A percentile compares a stretch with the other conserved stretches of the same genome.
phyloP scores from a whole-genome alignment of 2,113 vertebrate species.

The Sapajus apella region DNA sequence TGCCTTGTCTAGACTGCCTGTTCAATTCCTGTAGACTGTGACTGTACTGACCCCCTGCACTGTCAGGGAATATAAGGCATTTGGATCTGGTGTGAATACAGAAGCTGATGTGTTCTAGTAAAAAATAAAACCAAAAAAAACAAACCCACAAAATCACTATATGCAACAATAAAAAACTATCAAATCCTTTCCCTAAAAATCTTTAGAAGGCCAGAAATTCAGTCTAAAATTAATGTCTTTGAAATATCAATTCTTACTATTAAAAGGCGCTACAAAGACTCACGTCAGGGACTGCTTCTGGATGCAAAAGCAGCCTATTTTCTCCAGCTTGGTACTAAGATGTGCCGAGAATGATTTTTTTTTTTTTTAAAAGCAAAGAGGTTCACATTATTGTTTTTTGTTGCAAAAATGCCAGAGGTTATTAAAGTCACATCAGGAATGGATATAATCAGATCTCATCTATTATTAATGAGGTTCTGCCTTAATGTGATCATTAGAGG shows the following conservation, averaged over 20 bases:
- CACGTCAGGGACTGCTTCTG: not conserved
- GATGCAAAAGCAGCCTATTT: not conserved
- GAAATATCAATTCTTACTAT: conserved; percentile 6
- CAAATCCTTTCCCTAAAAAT: not conserved
- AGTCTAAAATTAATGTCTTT: conserved; percentile 47
- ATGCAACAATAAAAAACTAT: not conserved
- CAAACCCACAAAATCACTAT: not conserved
- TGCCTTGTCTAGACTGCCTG: not conserved
- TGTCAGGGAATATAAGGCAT: not conserved
- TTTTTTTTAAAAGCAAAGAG: not conserved
- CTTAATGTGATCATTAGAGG: conserved; percentile 72
- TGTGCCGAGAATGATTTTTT: conserved; percentile 56
- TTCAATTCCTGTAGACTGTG: not conserved
- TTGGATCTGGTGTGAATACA: not conserved
- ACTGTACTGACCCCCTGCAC: not conserved
- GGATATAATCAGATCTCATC: conserved; percentile 67
- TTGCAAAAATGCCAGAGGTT: conserved; percentile 68
- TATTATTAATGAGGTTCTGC: conserved; percentile 76
- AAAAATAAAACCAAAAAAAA: not conserved
- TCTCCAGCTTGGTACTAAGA: not conserved
- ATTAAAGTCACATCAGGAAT: conserved; percentile 67
- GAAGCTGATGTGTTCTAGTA: not conserved
- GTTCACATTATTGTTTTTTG: conserved; percentile 67
- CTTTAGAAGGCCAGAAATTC: conserved; percentile 40
- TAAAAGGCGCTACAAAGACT: not conserved